Base-by-base conservation (phyloP, 2,113 vertebrate species). In the Bufo bufo region DNA sequence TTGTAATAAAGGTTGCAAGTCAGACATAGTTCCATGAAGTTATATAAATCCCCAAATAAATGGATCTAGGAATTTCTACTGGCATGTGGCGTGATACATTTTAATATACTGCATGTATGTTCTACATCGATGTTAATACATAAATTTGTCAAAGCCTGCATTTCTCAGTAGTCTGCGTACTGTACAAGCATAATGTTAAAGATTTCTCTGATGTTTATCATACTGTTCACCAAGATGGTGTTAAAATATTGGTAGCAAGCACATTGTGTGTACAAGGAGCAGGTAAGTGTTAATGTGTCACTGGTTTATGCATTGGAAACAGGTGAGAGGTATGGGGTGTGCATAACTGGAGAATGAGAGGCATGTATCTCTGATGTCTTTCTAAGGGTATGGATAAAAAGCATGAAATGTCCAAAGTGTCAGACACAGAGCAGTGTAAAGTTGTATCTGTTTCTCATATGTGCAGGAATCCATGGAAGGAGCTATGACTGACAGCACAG, bases 401-500 rank as follows among this genome's bases (percentile, higher is more conserved):
- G 87, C 87, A 77, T 89, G 87, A 89, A 89, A 89, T 89, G 81
- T 84, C 58, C 69, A 61, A 66, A 89, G 87, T 89, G 87, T 89
- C 87, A 89, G 74, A 90, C 87, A 0, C 52, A 89, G 65, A 23
- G 0, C 0, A 0, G 69, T 81, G 77, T 77, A 78, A 33, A 74
- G 0, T 0, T 13, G 17, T 9, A 54, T 85, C 85, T 84, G 79
- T 71, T 83, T 47, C 10, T 90, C 90, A 90, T 89, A 52, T 82
- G 81, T 80, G 90, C 89, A 91, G 43, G 45, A 87, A 92, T 90
- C 80, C 5, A 11, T 92, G 85, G 88, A 90, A 90, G 91, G 89
- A 89, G 91, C 89, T 91, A 92, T 89, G 92, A 93, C 91, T 91
- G 49, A 89, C 92, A 91, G 91, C 94, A 93, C 3, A 65, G 91